A percentile compares a stretch with the other conserved stretches of the same genome.
Conservation (phyloP, 2,888 invertebrate genomes). For the Venusia cambrica region DNA sequence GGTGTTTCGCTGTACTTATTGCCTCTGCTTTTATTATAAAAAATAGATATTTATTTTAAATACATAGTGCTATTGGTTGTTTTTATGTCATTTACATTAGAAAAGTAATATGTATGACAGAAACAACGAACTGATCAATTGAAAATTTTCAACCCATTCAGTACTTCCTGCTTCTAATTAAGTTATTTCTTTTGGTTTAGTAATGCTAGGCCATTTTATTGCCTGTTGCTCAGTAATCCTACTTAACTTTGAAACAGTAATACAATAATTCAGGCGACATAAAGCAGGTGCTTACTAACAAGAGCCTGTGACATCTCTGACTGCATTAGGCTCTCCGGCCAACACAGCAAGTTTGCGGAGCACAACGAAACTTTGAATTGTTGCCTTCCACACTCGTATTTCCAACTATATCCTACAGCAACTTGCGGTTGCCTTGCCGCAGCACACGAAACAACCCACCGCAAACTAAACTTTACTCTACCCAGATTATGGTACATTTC, state of each 20-base stretch:
- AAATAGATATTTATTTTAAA: too few relatives aligned
- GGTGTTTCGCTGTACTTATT: too few relatives aligned
- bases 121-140: too few relatives aligned
- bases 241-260: neutral
- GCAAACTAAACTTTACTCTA: conserved; percentile 7
- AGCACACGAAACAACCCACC: conserved; percentile 6
- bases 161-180: too few relatives aligned
- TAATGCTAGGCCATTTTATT: too few relatives aligned
- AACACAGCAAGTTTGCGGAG: conserved; percentile 3
- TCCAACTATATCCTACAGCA: conserved; percentile 16
- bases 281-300: neutral
- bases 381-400: conserved; percentile 22
- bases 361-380: conserved; percentile 15
- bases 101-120: too few relatives aligned
- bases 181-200: too few relatives aligned
- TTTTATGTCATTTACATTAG: too few relatives aligned
- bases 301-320: neutral
- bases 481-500: conserved; percentile 11
- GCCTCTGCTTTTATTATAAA: too few relatives aligned
- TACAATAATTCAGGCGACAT: conserved; percentile 1
- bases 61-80: too few relatives aligned
- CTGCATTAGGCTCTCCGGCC: neutral
- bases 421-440: conserved; percentile 8
- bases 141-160: too few relatives aligned
- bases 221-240: too few relatives aligned